These are phyloP conservation scores for Tetranychus piercei DNA, from an alignment of 2,888 invertebrate genomes.

Conservation along the genomic window DNA sequence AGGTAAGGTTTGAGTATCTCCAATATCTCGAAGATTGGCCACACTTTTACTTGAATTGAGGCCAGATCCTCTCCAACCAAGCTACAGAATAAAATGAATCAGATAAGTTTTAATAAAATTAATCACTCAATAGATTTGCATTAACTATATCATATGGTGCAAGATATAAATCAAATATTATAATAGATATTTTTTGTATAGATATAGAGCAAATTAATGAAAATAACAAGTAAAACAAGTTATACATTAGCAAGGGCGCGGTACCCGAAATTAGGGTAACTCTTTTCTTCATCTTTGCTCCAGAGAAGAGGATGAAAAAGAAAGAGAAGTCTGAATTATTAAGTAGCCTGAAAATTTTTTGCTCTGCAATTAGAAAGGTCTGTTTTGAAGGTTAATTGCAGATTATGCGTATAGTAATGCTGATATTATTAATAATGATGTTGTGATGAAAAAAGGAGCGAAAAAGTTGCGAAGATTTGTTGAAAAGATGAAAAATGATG, in stretches of 20 bases:
- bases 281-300: background rate
- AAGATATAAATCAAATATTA: conserved; percentile 9
- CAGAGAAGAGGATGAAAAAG: conserved; percentile 7
- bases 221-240: background rate
- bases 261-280: background rate
- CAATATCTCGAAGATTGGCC: conserved; percentile 29
- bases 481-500: background rate
- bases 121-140: conserved; percentile 5
- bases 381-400: conserved; percentile 1
- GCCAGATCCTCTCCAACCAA: conserved; percentile 52
- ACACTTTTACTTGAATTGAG: conserved; percentile 69
- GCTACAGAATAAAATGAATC: conserved; percentile 37
- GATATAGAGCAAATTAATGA: background rate
- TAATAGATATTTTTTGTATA: background rate
- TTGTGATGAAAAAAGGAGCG: background rate
- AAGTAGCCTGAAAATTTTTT: conserved; percentile 2
- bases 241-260: background rate
- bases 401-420: background rate
- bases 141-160: background rate
- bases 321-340: background rate
- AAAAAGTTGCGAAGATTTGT: background rate
- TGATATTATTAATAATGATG: background rate
- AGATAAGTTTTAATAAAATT: background rate
- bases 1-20: background rate
- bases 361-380: background rate